Conservation (phyloP, 2,888 invertebrate species). For the Pristionchus fissidentatus region DNA sequence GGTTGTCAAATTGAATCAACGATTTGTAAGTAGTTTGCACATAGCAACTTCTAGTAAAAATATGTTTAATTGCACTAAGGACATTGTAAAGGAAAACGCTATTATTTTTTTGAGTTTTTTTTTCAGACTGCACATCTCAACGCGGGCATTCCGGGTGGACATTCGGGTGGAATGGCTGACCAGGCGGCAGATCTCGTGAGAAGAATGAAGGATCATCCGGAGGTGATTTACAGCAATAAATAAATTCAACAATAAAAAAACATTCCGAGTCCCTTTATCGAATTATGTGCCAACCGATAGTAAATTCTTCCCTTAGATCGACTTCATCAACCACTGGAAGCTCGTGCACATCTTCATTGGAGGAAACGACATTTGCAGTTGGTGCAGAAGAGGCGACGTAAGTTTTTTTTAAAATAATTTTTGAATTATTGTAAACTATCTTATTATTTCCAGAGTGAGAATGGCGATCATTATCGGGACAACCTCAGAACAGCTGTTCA, state of each 20-base stretch:
- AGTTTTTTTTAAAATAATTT: neutral
- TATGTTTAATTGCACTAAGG: neutral
- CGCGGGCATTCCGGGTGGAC: slow-evolving; percentile 67
- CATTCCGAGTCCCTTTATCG: no score
- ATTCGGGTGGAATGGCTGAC: slow-evolving; percentile 58
- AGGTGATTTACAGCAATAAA: no score
- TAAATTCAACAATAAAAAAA: no score
- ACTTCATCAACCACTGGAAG: slow-evolving; percentile 68
- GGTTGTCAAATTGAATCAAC: no score
- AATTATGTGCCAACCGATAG: no score
- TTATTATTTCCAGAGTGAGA: neutral
- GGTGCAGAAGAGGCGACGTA: slow-evolving; percentile 58
- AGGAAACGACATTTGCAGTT: slow-evolving; percentile 57
- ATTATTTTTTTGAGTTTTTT: no score
- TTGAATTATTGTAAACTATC: no score
- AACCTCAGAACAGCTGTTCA: neutral
- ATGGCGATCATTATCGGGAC: neutral
- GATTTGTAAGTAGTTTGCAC: neutral
- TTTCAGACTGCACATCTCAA: slow-evolving; percentile 58
- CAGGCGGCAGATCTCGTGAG: slow-evolving; percentile 64
- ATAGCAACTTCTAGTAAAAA: neutral
- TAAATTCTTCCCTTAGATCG: no score
- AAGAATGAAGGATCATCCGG: slow-evolving; percentile 59
- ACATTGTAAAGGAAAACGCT: no score
- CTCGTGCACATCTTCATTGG: slow-evolving; percentile 70